These are phyloP conservation scores for Schizaphis graminum DNA, from an alignment of 2,888 invertebrate genomes.

Conservation along the genomic window DNA sequence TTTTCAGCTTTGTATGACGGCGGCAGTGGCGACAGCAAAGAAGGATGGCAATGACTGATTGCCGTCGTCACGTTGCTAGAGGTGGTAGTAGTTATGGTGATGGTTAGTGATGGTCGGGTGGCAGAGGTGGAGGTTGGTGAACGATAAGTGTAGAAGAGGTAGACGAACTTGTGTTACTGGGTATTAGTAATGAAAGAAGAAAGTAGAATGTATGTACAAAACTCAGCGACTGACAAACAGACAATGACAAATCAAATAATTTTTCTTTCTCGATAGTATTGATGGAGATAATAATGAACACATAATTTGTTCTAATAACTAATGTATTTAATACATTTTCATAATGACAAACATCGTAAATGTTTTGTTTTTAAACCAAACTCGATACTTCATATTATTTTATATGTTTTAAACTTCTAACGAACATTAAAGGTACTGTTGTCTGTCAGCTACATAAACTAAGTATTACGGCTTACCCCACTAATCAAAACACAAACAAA, in stretches of 20 bases:
- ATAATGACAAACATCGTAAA: not conserved
- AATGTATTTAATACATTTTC: not conserved
- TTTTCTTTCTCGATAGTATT: not conserved
- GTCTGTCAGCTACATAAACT: not conserved
- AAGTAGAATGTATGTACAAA: not conserved
- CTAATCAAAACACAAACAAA: conserved; percentile 9
- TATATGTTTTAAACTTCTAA: not conserved
- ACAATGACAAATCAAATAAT: not conserved
- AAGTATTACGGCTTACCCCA: not conserved
- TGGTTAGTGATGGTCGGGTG: not conserved
- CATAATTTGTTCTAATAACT: not conserved
- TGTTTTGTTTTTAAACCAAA: not conserved
- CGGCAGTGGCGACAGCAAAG: not conserved
- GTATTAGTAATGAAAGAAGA: not conserved
- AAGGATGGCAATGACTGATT: conserved; percentile 47
- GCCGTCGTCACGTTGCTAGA: not conserved
- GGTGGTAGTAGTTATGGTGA: too few relatives aligned
- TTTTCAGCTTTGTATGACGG: conserved; percentile 26
- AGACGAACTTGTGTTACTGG: not conserved
- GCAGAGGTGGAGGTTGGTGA: not conserved
- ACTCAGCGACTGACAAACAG: not conserved
- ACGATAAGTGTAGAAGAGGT: not conserved
- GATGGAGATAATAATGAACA: not conserved
- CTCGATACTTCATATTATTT: not conserved
- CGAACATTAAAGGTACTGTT: not conserved